Percentiles rank a stretch among this genome's conserved stretches.
Evolutionary conservation across 2,888 invertebrate species (phyloP).

Genomic region (Octodonta nipae): DNA sequence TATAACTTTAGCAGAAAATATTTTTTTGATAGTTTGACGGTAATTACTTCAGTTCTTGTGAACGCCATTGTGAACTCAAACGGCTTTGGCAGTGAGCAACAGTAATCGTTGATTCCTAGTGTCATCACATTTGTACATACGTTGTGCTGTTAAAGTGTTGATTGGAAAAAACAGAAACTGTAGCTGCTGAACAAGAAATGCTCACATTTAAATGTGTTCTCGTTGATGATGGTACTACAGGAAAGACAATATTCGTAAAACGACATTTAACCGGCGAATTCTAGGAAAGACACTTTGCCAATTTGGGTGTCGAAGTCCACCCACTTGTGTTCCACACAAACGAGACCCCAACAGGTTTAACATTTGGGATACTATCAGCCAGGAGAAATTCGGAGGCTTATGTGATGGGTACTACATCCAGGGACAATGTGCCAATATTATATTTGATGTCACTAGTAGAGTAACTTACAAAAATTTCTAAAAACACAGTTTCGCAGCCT

Average conservation of each 20-base stretch:
- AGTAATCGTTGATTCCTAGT: constrained; percentile 55
- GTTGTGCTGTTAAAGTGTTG: constrained; percentile 32
- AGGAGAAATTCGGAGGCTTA: constrained; percentile 98
- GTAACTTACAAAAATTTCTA: constrained; percentile 99
- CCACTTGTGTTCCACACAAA: constrained; percentile 96
- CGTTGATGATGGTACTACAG: constrained; percentile 98
- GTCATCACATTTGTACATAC: constrained; percentile 48
- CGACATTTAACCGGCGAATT: constrained; percentile 99
- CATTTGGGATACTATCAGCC: constrained; percentile 99
- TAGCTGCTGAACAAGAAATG: constrained; percentile 70
- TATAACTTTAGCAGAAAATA: constrained; percentile 1
- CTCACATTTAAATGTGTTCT: constrained; percentile 94
- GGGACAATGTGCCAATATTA: constrained; percentile 91
- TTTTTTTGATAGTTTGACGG: constrained; percentile 8
- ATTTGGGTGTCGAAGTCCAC: constrained; percentile 97
- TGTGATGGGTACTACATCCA: constrained; percentile 99
- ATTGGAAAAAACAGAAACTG: constrained; percentile 24
- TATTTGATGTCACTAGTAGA: constrained; percentile 99
- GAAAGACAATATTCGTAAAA: constrained; percentile 99
- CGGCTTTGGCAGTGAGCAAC: constrained; percentile 52
- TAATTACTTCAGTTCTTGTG: no score
- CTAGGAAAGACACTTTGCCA: constrained; percentile 99
- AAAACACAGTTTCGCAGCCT: no score
- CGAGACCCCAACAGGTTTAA: constrained; percentile 95
- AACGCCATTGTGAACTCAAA: constrained; percentile 78